Conservation (phyloP, 2,113 vertebrate species). For the Phyllopteryx taeniolatus region DNA sequence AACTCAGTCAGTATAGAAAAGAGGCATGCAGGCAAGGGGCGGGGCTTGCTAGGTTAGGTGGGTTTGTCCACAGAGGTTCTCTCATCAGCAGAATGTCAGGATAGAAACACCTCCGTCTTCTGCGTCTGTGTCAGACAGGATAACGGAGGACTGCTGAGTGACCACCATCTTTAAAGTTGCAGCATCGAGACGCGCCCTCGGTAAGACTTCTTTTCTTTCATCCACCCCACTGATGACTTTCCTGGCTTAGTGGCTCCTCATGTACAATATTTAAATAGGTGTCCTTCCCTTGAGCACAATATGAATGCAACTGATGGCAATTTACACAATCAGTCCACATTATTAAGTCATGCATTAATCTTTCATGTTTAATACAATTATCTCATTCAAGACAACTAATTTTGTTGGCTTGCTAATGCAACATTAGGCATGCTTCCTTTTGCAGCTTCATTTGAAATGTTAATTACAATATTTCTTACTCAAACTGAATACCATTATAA, state of each 20-base stretch:
- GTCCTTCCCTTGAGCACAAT: slow-evolving; percentile 11
- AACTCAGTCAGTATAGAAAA: background rate
- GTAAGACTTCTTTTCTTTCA: slow-evolving; percentile 35
- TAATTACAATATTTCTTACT: background rate
- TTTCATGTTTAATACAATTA: background rate
- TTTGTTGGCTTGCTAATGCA: background rate
- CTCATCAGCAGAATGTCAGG: slow-evolving; percentile 27
- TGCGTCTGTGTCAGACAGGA: slow-evolving; percentile 5
- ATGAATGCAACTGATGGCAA: slow-evolving; percentile 7
- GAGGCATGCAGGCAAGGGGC: slow-evolving; percentile 25
- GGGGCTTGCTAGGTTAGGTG: slow-evolving; percentile 41
- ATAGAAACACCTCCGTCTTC: slow-evolving; percentile 11
- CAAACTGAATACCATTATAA: slow-evolving; percentile 26
- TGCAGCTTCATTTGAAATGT: background rate
- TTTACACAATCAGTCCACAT: background rate
- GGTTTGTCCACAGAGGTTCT: slow-evolving; percentile 33
- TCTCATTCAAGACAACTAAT: background rate
- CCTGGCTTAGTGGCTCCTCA: slow-evolving; percentile 14
- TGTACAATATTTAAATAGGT: slow-evolving; percentile 13
- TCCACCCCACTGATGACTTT: slow-evolving; percentile 13
- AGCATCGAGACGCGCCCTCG: slow-evolving; percentile 15
- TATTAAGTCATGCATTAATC: slow-evolving; percentile 8
- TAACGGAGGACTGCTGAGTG: background rate
- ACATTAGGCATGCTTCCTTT: background rate
- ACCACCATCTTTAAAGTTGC: background rate